Base-by-base conservation (phyloP, 2,113 vertebrate species). In the Corythoichthys haematopterus region DNA sequence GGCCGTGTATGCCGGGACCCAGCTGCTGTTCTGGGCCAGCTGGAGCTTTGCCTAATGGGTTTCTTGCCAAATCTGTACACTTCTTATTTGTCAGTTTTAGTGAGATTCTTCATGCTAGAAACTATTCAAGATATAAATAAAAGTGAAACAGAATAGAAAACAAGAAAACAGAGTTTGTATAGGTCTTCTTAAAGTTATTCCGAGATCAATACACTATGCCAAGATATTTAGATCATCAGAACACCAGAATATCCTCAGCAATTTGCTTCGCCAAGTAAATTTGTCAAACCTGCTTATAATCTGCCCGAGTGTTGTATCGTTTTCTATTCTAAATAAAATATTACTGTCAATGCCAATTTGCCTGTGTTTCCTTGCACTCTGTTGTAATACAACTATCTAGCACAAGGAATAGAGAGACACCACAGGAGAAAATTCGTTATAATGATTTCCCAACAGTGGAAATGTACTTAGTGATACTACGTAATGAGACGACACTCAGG, bases 11-110 rank as follows among this genome's bases (percentile, higher is more conserved):
- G 33, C 90, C 0, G 2, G 86, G 13, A 94, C 93, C 0, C 86
- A 96, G 38, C 65, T 92, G 59, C 77, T 91, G 48, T 91, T 94
- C n/a, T 95, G 94, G 94, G 80, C 78, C 11, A 77, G 79, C 40
- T 95, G 94, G 95, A 92, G 93, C 69, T 76, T 84, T 0, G 77
- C 72, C 65, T 92, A 79, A 92, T n/a, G 63, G 7, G 4, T 46
- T 15, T 20, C 45, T 64, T 43, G n/a, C 38, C 7, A 3, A 28
- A 43, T 28, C 38, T 47, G 9, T 11, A 55, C 3, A 9, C n/a
- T 28, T 66, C 12, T 55, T 35, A 2, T 66, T 62, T 1, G 28
- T 1, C 6, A 7, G 50, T 65, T 62, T 62, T 53, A 11, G 13
- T 14, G 35, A 58, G 56, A 16, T 58, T 58, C 4, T 38, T 16